phyloP scores from a whole-genome alignment of 1,140 invertebrate species.

The Lucilia cuprina region DNA sequence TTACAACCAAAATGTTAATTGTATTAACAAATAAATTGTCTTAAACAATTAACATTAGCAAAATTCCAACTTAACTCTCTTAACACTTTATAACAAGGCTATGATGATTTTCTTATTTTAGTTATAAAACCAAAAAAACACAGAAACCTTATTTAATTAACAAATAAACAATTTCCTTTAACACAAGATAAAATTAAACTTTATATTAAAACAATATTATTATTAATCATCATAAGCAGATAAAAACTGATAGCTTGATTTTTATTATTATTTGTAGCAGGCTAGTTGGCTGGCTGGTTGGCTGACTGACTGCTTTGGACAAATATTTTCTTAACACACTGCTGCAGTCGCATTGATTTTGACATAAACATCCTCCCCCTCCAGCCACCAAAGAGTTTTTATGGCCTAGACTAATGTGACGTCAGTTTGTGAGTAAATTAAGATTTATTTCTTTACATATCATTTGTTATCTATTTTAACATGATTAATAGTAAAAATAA shows the following conservation, averaged over 20 bases:
- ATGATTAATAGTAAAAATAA: neutral
- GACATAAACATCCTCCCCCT: neutral
- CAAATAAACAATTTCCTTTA: constrained; percentile 8
- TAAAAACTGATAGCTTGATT: neutral
- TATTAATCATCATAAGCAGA: neutral
- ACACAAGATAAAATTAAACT: neutral
- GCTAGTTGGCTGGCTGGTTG: too few species aligned
- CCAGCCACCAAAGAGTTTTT: neutral
- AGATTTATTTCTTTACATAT: neutral
- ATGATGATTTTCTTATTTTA: neutral
- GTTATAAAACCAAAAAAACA: neutral
- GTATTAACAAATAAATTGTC: neutral
- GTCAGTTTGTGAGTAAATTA: neutral
- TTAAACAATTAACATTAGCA: neutral
- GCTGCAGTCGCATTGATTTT: neutral
- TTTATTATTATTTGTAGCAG: neutral
- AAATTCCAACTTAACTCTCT: neutral
- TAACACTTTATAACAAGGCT: neutral
- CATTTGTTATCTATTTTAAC: neutral
- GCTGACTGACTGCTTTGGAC: too few species aligned
- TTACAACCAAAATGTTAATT: neutral
- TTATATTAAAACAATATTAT: neutral
- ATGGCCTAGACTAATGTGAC: neutral
- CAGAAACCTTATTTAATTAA: neutral
- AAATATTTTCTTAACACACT: constrained; percentile 7